These are phyloP conservation scores for Trichomycterus rosablanca DNA, from an alignment of 2,113 vertebrate species.

Conservation along the genomic window DNA sequence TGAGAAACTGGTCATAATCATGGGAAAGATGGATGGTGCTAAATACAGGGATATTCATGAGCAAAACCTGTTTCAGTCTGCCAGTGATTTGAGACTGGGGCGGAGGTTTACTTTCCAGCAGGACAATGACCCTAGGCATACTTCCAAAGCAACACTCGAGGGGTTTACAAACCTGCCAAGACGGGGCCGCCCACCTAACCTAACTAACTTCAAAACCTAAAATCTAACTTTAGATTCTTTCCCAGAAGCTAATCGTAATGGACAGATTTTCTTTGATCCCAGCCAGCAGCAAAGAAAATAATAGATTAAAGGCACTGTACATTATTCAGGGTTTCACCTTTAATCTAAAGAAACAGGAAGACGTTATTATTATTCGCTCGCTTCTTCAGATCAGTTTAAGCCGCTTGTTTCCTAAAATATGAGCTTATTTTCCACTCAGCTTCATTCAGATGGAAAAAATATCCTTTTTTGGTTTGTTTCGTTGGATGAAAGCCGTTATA, in stretches of 20 bases:
- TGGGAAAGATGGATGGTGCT: no score
- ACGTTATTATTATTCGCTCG: neutral
- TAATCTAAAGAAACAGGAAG: neutral
- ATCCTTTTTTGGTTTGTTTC: constrained; percentile 22
- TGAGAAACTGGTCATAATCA: no score
- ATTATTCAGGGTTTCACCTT: constrained; percentile 1
- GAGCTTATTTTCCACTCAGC: constrained; percentile 1
- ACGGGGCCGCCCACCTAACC: no score
- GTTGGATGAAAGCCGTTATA: constrained; percentile 22
- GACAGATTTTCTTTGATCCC: constrained; percentile 1
- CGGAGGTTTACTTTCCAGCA: no score
- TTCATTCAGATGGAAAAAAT: constrained; percentile 13
- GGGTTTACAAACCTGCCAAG: no score
- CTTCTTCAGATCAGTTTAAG: constrained; percentile 30
- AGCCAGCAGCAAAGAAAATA: neutral
- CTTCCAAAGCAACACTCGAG: no score
- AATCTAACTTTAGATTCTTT: neutral
- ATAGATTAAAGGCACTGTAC: constrained; percentile 1
- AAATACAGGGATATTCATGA: no score
- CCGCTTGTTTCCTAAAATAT: constrained; percentile 28
- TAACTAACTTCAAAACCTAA: no score
- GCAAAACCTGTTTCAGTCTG: no score
- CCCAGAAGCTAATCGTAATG: neutral
- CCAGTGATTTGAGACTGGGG: no score
- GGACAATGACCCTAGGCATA: no score